Conservation (phyloP, 2,888 invertebrate genomes). For the Stenolophus ochropezus region DNA sequence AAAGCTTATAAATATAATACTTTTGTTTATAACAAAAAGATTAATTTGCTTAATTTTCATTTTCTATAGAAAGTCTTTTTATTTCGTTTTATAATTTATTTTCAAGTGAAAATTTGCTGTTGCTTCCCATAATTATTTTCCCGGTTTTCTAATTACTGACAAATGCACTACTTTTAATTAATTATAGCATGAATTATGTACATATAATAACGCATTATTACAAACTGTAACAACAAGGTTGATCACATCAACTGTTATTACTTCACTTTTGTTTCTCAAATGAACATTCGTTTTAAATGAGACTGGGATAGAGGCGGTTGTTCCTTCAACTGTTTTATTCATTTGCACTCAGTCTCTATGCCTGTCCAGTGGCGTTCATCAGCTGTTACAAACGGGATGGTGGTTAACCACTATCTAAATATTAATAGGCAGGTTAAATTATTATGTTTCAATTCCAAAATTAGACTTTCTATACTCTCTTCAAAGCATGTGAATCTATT, state of each 20-base stretch:
- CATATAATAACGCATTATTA: not conserved
- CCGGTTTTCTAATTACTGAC: not conserved
- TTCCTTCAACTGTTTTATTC: conserved; percentile 35
- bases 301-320: not conserved
- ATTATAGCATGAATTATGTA: not conserved
- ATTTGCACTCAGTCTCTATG: conserved; percentile 7
- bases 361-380: not conserved
- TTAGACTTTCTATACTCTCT: not conserved
- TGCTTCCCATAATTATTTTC: not conserved
- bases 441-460: not conserved
- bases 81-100: not conserved
- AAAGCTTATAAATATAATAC: too few species aligned
- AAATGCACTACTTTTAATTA: conserved; percentile 8
- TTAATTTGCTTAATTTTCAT: not conserved
- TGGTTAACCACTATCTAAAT: not conserved
- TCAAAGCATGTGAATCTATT: not conserved
- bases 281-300: conserved; percentile 2
- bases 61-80: not conserved
- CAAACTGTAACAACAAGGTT: not conserved
- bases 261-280: too few species aligned
- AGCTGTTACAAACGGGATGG: not conserved
- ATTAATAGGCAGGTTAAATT: conserved; percentile 1
- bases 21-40: not conserved
- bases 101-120: not conserved
- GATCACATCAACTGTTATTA: too few species aligned